A percentile compares a stretch with the other conserved stretches of the same genome.
Evolutionary conservation across 2,888 invertebrate genomes (phyloP).

Genomic region (Cybosia mesomella): DNA sequence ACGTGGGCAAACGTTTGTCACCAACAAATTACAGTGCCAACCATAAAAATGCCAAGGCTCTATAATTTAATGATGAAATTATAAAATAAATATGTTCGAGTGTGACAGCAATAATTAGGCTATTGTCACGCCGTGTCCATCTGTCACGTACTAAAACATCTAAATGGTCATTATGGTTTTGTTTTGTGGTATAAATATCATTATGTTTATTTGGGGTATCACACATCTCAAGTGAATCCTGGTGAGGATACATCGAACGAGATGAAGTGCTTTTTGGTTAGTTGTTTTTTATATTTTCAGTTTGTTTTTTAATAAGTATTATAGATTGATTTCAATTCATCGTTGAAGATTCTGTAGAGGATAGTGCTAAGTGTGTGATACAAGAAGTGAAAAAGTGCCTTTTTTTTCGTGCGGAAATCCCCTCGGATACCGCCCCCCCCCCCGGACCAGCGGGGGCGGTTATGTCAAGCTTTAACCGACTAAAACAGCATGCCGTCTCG

Average conservation of each 20-base stretch:
- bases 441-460: too few relatives aligned
- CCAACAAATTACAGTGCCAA: conserved; percentile 59
- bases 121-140: conserved; percentile 76
- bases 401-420: too few relatives aligned
- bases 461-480: too few relatives aligned
- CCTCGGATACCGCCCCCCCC: too few relatives aligned
- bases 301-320: neutral
- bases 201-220: conserved; percentile 61
- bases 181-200: conserved; percentile 77
- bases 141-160: conserved; percentile 68
- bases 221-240: conserved; percentile 69
- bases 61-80: conserved; percentile 55
- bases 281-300: conserved; percentile 43
- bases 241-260: conserved; percentile 57
- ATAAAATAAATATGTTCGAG: conserved; percentile 70
- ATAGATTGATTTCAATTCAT: neutral
- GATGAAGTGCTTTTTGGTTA: conserved; percentile 73
- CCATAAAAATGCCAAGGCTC: conserved; percentile 67
- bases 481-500: too few relatives aligned
- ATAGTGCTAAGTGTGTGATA: neutral
- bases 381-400: neutral
- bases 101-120: conserved; percentile 77
- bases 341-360: neutral
- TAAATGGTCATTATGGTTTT: conserved; percentile 66
- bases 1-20: conserved; percentile 51